Conservation (phyloP, 2,113 vertebrate genomes). For the Sebastes fasciatus region DNA sequence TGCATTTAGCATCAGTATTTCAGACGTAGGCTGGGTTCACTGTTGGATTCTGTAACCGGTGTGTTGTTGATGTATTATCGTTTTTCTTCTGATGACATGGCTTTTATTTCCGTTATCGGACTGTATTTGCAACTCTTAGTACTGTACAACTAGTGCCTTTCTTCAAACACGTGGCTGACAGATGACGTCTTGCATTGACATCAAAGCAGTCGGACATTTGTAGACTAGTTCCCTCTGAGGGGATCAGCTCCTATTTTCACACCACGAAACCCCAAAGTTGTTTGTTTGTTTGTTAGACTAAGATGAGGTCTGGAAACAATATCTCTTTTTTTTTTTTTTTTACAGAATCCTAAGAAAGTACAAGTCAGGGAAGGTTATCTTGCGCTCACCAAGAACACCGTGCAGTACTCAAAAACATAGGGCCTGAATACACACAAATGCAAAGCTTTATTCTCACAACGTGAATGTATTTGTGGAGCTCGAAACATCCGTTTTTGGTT, state of each 20-base stretch:
- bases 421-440: slow-evolving; percentile 65
- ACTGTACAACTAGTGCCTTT: slow-evolving; percentile 82
- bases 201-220: slow-evolving; percentile 19
- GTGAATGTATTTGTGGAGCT: slow-evolving; percentile 80
- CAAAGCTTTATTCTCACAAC: slow-evolving; percentile 82
- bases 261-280: slow-evolving; percentile 59
- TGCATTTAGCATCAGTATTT: slow-evolving; percentile 93
- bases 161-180: slow-evolving; percentile 51
- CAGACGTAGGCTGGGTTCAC: slow-evolving; percentile 91
- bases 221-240: slow-evolving; percentile 29
- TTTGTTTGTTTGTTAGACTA: slow-evolving; percentile 45
- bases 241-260: slow-evolving; percentile 52
- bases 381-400: slow-evolving; percentile 48
- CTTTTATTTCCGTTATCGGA: slow-evolving; percentile 63
- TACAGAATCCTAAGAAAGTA: slow-evolving; percentile 70
- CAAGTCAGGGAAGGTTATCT: slow-evolving; percentile 70
- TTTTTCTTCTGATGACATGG: slow-evolving; percentile 86
- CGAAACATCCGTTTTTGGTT: slow-evolving; percentile 25
- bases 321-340: slow-evolving; percentile 3
- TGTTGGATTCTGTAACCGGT: slow-evolving; percentile 91
- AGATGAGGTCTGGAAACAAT: slow-evolving; percentile 53
- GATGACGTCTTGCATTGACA: slow-evolving; percentile 31
- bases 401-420: slow-evolving; percentile 53
- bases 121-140: slow-evolving; percentile 71
- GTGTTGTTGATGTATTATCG: slow-evolving; percentile 89